Percentiles rank a stretch among this genome's conserved stretches.
phyloP scores from a whole-genome alignment of 2,797 vertebrate genomes.

The Coreius guichenoti region DNA sequence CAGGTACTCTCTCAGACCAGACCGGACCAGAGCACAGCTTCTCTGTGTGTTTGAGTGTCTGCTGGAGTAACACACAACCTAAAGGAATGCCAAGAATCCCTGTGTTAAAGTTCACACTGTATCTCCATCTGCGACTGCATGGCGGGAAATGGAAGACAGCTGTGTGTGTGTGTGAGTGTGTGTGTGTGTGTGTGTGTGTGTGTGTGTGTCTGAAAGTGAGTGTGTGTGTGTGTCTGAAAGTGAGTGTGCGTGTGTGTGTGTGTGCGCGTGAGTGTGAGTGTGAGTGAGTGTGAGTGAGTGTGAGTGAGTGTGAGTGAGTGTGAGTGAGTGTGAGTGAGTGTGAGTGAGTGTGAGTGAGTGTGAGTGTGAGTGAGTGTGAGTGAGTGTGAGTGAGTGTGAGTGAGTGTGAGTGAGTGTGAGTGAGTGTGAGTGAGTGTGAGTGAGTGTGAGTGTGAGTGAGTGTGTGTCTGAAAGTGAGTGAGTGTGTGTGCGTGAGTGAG shows the following conservation, averaged over 20 bases:
- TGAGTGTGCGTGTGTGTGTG: conserved; percentile 1
- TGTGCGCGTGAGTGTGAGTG: conserved; percentile 3
- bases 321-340: too few relatives aligned
- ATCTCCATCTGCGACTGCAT: conserved; percentile 72
- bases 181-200: neutral
- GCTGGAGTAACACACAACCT: conserved; percentile 67
- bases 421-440: neutral
- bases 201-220: conserved; percentile 1
- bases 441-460: neutral
- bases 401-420: neutral
- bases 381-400: too few relatives aligned
- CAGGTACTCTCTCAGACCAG: neutral
- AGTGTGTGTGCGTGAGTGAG: conserved; percentile 13
- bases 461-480: conserved; percentile 2
- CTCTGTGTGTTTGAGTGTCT: conserved; percentile 3
- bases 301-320: too few relatives aligned
- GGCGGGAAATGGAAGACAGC: conserved; percentile 63
- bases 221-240: neutral
- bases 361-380: neutral
- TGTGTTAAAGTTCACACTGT: conserved; percentile 77
- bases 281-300: neutral
- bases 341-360: too few relatives aligned
- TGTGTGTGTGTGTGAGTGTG: neutral
- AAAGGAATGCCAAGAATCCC: conserved; percentile 78
- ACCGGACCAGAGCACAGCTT: neutral